Evolutionary conservation across 2,888 invertebrate genomes (phyloP), one percentile per base, ranked within the genome.

Genomic region (Malthinus flaveolus): DNA sequence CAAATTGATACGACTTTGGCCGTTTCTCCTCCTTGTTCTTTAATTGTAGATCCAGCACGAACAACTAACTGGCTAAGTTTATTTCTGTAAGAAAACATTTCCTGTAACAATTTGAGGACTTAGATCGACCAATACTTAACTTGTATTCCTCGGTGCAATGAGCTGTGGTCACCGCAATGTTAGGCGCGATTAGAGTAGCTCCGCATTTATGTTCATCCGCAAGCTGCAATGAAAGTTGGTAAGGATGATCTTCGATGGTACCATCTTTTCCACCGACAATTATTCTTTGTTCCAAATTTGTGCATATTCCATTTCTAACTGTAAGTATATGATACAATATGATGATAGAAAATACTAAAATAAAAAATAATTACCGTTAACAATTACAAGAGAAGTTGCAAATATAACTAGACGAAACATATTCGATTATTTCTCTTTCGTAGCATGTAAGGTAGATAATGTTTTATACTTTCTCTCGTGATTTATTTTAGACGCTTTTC

Each of bases 21-120:
- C 7, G 58, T 44, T 56, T 57, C 49, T n/a, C 64, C 68, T 3
- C 58, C 61, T 23, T 23, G 2, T n/a, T 32, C 7, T n/a, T 32
- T 45, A 7, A 47, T 51, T 44, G 44, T 8, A 1, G n/a, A n/a
- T 15, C 65, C 65, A 11, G 48, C 59, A 10, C 62, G 58, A 31
- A 62, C 50, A 23, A n/a, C n/a, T 12, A 42, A 42, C 8, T 12
- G 23, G 5, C 5, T 2, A 5, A 5, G 23, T 3, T 2, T 23
- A 5, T 23, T 23, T 23, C 23, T 23, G 5, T 23, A 23, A 23
- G 23, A n/a, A n/a, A n/a, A n/a, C n/a, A n/a, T n/a, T n/a, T n/a
- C n/a, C n/a, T n/a, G n/a, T n/a, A n/a, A 23, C 23, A 23, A 23
- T 23, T 23, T 23, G 23, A 23, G 5, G 23, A 23, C 5, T 23